Evolutionary conservation across 2,888 invertebrate genomes (phyloP).

Genomic region (Netelia inedita): DNA sequence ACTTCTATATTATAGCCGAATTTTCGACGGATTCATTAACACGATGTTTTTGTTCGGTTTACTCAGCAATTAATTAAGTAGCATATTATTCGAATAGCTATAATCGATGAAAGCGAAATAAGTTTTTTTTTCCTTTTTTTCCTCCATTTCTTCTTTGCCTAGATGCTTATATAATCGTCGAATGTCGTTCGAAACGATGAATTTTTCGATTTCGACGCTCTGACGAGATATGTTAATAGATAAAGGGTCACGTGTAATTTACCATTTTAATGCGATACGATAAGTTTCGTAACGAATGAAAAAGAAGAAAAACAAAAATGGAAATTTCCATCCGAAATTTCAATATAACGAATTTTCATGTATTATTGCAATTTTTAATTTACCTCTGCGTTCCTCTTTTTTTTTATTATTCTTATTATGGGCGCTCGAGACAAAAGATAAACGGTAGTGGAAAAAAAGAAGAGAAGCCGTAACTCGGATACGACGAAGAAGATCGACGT

Average conservation of each 20-base stretch:
- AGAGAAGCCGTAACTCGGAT: background rate
- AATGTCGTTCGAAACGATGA: constrained; percentile 22
- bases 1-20: constrained; percentile 33
- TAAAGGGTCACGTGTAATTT: constrained; percentile 75
- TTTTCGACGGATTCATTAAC: constrained; percentile 17
- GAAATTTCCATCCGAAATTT: background rate
- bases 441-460: background rate
- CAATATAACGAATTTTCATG: constrained; percentile 13
- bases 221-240: constrained; percentile 54
- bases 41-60: constrained; percentile 20
- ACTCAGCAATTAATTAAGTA: constrained; percentile 39
- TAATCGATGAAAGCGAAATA: constrained; percentile 11
- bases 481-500: background rate
- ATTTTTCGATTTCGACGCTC: constrained; percentile 17
- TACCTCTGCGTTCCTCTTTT: background rate
- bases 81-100: constrained; percentile 21
- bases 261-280: constrained; percentile 75
- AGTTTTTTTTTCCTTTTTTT: constrained; percentile 16
- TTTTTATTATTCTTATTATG: no score
- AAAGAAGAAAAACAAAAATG: constrained; percentile 9
- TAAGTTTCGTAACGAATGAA: constrained; percentile 76
- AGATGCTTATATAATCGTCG: constrained; percentile 20
- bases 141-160: background rate
- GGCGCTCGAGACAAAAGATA: background rate
- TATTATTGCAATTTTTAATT: background rate